Conservation (phyloP, 2,797 vertebrate genomes). For the Sebastes paucispinis region DNA sequence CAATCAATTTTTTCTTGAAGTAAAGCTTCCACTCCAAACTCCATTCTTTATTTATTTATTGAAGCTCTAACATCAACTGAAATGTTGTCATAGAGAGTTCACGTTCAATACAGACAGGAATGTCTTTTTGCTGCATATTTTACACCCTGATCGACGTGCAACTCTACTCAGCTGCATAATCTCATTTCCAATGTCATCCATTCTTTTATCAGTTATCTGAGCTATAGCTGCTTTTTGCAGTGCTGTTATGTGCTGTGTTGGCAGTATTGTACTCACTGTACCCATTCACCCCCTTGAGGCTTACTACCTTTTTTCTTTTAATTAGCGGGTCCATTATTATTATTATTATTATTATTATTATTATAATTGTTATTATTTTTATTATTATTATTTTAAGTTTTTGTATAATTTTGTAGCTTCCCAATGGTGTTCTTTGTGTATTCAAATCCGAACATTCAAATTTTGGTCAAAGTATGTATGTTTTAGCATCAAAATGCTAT, state of each 20-base stretch:
- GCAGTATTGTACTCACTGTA: neutral
- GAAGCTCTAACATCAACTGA: neutral
- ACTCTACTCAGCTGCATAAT: neutral
- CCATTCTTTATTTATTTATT: neutral
- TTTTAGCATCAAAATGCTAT: too few species aligned
- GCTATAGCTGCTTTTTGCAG: neutral
- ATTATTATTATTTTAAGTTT: too few species aligned
- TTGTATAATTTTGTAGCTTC: too few species aligned
- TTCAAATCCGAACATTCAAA: too few species aligned
- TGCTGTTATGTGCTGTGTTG: conserved; percentile 10
- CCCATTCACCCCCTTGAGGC: neutral
- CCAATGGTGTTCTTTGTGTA: too few species aligned
- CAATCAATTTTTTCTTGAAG: neutral
- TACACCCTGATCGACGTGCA: neutral
- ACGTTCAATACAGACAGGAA: neutral
- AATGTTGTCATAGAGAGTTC: neutral
- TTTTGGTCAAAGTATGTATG: too few species aligned
- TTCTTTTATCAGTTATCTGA: neutral
- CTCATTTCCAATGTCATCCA: neutral
- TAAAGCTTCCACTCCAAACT: neutral
- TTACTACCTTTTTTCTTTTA: neutral
- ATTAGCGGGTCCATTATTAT: too few species aligned
- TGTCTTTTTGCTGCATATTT: neutral
- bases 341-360: too few species aligned
- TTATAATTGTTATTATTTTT: too few species aligned